Percentiles rank a stretch among this genome's conserved stretches.
phyloP scores from a whole-genome alignment of 30 jellyfish, hydroid and myxozoan genomes.

The Pelagia noctiluca region DNA sequence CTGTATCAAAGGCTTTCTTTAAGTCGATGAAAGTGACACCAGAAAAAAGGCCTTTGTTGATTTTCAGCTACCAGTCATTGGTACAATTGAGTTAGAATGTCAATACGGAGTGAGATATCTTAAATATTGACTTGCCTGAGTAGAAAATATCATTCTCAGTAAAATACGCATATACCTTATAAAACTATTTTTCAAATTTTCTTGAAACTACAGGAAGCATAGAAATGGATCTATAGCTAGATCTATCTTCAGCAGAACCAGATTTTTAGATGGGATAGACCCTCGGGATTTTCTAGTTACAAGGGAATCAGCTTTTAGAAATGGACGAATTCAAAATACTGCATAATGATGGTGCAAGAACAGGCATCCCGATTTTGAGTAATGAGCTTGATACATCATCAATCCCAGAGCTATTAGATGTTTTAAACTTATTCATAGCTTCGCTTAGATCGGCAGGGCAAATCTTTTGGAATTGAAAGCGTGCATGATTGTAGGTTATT shows the following conservation, averaged over 20 bases:
- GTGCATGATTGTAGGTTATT: background rate
- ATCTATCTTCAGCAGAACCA: background rate
- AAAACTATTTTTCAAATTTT: background rate
- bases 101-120: constrained; percentile 30
- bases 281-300: background rate
- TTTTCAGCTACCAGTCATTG: constrained; percentile 38
- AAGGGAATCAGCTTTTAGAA: background rate
- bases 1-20: no score
- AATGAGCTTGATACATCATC: background rate
- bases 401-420: background rate
- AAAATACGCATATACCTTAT: background rate
- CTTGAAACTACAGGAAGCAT: background rate
- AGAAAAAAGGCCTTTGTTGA: constrained; percentile 11
- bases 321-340: background rate
- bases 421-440: no score
- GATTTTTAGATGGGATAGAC: background rate
- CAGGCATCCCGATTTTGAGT: background rate
- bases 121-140: constrained; percentile 19
- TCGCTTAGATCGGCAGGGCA: background rate
- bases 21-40: constrained; percentile 10
- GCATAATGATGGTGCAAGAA: background rate
- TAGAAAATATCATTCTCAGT: constrained; percentile 19
- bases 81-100: constrained; percentile 42
- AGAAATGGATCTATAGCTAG: background rate
- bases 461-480: background rate